Evolutionary conservation across 2,113 vertebrate genomes (phyloP), one percentile per base, ranked within the genome.

Genomic region (Triplophysa tibetana): DNA sequence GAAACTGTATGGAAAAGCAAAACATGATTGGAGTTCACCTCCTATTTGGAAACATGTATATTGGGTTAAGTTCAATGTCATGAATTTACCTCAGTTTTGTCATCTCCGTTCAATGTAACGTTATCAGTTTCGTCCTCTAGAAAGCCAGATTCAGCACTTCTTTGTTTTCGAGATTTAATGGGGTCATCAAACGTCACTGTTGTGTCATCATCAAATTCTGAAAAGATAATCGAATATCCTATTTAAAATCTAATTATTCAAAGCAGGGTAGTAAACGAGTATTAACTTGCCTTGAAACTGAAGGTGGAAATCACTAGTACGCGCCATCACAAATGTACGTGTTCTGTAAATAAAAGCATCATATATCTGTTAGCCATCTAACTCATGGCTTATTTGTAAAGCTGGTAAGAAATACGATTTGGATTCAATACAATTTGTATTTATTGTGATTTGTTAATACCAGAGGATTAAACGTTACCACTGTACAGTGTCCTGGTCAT

Each of bases 201-300:
- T 33, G 91, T 93, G 26, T 93, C 92, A 79, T 95, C 95, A 8
- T 95, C 95, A 92, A 98, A 99, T 78, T 98, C 97, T 98, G 60
- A 29, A 7, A 43, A 48, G 24, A 48, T 19, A 73, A 19, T 3
- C 24, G 16, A 9, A 43, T 24, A 11, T 9, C 19, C 13, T 3
- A 5, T 17, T 19, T 54, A 8, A 17, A 6, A 19, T 54, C 6
- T 6, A 54, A 54, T 19, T 19, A 54, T 54, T 56, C 5, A 56
- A 8, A 58, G 21, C 0, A 21, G 1, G n/a, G 1, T 12, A 17
- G 50, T 3, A 17, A 16, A 52, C 11, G 2, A 38, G 19, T 4
- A 14, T 24, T 0, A 0, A 65, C 82, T 78, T 83, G 94, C 95
- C 95, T 91, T 93, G 91, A 81, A 96, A 95, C 12, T 92, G 92